Percentiles rank a stretch among this genome's conserved stretches.
These are phyloP conservation scores for Neoascia interrupta DNA, from an alignment of 2,888 invertebrate genomes.

Conservation along the genomic window DNA sequence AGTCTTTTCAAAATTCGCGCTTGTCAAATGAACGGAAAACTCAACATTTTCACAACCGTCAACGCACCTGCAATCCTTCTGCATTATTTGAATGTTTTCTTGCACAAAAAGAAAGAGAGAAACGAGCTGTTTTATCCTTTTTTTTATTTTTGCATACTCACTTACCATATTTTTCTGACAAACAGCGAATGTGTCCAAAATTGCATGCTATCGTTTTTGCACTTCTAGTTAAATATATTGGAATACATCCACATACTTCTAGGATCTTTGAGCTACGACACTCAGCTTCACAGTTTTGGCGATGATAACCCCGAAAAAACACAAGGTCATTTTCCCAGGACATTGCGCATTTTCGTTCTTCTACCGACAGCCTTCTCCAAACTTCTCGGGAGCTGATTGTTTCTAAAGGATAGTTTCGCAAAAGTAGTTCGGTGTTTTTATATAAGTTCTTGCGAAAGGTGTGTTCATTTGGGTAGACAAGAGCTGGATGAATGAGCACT, in stretches of 20 bases:
- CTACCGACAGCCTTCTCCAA: conserved; percentile 73
- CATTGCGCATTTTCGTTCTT: conserved; percentile 81
- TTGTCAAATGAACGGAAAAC: conserved; percentile 73
- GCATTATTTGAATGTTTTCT: not conserved
- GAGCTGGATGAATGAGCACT: conserved; percentile 75
- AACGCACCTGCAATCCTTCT: conserved; percentile 73
- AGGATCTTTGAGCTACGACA: conserved; percentile 78
- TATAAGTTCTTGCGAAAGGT: conserved; percentile 74
- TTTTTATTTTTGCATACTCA: no score
- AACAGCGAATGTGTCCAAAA: conserved; percentile 80
- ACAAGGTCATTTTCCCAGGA: conserved; percentile 77
- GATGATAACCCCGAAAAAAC: conserved; percentile 73
- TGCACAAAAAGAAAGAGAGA: not conserved
- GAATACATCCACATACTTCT: conserved; percentile 75
- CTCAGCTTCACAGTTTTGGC: conserved; percentile 81
- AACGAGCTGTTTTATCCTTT: no score
- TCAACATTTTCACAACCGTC: conserved; percentile 74
- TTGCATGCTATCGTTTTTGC: conserved; percentile 76
- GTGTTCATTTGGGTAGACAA: conserved; percentile 76
- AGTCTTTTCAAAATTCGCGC: conserved; percentile 70
- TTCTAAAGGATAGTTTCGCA: conserved; percentile 73
- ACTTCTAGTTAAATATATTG: conserved; percentile 74
- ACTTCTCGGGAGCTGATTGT: conserved; percentile 74
- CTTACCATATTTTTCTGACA: conserved; percentile 79
- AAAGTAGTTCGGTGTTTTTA: conserved; percentile 74